Base-by-base conservation (phyloP, 2,888 invertebrate genomes). In the Dendrolimus pini region DNA sequence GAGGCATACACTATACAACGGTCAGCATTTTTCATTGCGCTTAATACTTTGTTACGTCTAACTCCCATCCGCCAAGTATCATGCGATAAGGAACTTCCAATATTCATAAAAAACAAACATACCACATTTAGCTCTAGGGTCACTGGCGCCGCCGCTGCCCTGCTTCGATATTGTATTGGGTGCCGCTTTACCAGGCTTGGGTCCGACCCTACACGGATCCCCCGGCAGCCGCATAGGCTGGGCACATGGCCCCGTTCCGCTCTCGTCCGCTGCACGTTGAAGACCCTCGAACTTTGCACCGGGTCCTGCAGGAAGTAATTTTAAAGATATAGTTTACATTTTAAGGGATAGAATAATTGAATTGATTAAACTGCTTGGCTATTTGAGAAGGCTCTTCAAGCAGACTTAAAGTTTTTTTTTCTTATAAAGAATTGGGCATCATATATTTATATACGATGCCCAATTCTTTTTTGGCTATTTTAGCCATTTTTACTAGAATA, bases 271-370 rank as follows among this genome's bases (percentile, higher is more conserved):
- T 0, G 92, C 92, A 7, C 92, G 77, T 42, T 93, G 82, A 0
- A 93, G 79, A 60, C 91, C 89, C 54, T 93, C 93, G 70, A 93
- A 93, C 59, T 92, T 88, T 0, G 91, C 92, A 0, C 91, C 91
- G 0, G 93, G 92, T 61, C 89, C 89, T 89, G 71, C 7, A 41
- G 7, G 41, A 6, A 30, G 30, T 10, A 47, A 47, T 9, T 47
- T 47, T 47, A 6, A 30, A 30, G 30, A 30, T 6, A 30, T 30
- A 6, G 30, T 30, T 47, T 9, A 47, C 47, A 47, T 47, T 47
- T 47, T 9, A 30, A 30, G 30, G 30, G 30, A 30, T 6, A 30
- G 30, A 30, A 30, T 30, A 30, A 18, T 30, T 30, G 30, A 30
- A 30, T 18, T 30, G 30, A 30, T 6, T 6, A 30, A 30, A 30